Percentiles rank a stretch among this genome's conserved stretches.
Evolutionary conservation across 2,113 vertebrate species (phyloP).

Genomic region (Prietella phreatophila): DNA sequence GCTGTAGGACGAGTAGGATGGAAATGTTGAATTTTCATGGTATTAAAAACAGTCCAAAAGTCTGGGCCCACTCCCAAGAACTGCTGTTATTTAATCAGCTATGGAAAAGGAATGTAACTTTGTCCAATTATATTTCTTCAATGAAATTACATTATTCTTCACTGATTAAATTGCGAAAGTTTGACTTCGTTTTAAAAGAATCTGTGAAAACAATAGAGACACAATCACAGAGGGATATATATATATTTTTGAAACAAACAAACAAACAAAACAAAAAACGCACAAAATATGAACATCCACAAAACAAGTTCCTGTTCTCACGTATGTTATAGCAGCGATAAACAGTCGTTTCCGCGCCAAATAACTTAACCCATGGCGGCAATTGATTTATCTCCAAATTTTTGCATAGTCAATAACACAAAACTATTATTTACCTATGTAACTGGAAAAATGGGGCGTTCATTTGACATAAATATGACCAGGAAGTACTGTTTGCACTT

Average conservation of each 20-base stretch:
- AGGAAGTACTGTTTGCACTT: too few species aligned
- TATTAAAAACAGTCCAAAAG: not conserved
- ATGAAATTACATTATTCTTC: not conserved
- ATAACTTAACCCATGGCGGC: not conserved
- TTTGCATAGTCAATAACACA: too few species aligned
- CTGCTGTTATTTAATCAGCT: slow-evolving; percentile 4
- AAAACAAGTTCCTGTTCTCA: not conserved
- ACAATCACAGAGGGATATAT: not conserved
- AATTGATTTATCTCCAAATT: too few species aligned
- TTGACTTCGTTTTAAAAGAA: not conserved
- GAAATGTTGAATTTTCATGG: not conserved
- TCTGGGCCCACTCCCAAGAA: slow-evolving; percentile 1
- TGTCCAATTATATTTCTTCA: not conserved
- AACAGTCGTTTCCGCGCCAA: not conserved
- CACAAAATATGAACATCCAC: not conserved
- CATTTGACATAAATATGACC: too few species aligned
- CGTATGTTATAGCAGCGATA: not conserved
- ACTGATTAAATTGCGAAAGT: not conserved
- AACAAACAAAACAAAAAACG: too few species aligned
- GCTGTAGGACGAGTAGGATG: slow-evolving; percentile 58
- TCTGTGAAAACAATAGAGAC: not conserved
- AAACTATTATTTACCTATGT: too few species aligned
- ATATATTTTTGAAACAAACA: not conserved
- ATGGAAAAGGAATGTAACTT: too few species aligned
- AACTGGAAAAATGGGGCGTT: too few species aligned